Conservation (phyloP, 2,888 invertebrate species). For the Rhyacophila evoluta region DNA sequence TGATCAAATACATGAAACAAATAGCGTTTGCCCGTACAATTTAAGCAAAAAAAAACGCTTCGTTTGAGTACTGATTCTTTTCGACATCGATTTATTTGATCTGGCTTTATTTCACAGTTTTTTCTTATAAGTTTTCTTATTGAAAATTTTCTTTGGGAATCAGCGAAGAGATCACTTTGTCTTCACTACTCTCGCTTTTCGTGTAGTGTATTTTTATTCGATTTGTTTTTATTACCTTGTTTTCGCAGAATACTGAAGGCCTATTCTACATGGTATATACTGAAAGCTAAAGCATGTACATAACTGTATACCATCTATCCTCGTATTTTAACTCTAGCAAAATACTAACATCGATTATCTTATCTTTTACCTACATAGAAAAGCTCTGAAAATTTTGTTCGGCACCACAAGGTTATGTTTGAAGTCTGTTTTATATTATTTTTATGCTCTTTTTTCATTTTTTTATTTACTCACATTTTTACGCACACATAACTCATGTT, state of each 20-base stretch:
- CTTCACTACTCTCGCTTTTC: not conserved
- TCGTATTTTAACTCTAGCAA: not conserved
- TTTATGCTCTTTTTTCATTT: no score
- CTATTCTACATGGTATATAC: not conserved
- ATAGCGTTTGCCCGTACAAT: no score
- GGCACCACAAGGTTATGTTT: not conserved
- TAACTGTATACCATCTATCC: not conserved
- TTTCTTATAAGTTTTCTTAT: not conserved
- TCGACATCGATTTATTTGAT: not conserved
- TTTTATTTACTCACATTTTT: no score
- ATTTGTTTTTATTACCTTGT: conserved; percentile 24
- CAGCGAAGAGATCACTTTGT: not conserved
- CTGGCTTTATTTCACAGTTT: not conserved
- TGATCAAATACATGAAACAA: no score
- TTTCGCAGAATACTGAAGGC: conserved; percentile 6
- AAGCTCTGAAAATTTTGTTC: no score
- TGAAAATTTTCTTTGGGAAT: conserved; percentile 9
- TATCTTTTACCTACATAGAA: no score
- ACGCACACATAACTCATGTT: no score
- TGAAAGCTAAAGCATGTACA: not conserved
- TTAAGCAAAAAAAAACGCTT: no score
- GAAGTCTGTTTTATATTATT: no score
- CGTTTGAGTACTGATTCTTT: no score
- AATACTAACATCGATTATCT: not conserved
- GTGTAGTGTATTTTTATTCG: conserved; percentile 7